Base-by-base conservation (phyloP, 2,888 invertebrate genomes). In the Temnothorax rugatulus region DNA sequence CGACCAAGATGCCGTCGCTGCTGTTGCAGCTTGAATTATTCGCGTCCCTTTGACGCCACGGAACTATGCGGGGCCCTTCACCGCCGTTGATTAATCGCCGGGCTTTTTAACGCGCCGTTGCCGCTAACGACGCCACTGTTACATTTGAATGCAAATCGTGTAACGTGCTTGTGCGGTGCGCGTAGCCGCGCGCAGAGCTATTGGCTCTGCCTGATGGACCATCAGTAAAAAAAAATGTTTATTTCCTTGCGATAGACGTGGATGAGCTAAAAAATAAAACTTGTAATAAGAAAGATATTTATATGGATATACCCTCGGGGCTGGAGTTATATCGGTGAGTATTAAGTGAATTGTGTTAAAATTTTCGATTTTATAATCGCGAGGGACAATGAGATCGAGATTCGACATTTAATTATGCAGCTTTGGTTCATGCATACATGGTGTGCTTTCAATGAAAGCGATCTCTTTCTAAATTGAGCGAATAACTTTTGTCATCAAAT, bases 61-160 rank as follows among this genome's bases (percentile, higher is more conserved):
- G 44, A 59, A 34, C 74, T 79, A 59, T 73, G 74, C 79, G 57
- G 21, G n/a, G 57, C 47, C 74, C 79, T 73, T 81, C 79, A 73
- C 47, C 38, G 47, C 21, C 50, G 73, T 47, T 81, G 79, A 81
- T 81, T 81, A 81, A 81, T 81, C 74, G 59, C 74, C 47, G 18
- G 57, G 79, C 73, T 81, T 81, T 81, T 81, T 81, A 81, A 81
- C 74, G 79, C 79, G 79, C 59, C 79, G 79, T 44, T 47, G 47
- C 59, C 9, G 47, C 44, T 69, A 73, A 71, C 64, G 59, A 44
- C 59, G 47, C 47, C 21, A 21, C 59, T 47, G 59, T 81, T 73
- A 38, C 79, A 81, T 77, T 44, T 69, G 77, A 69, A 77, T 73
- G 74, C 79, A 73, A 73, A 73, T 73, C 79, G 59, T 44, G 59